These are phyloP conservation scores for Malurus elegans DNA, from an alignment of 2,113 vertebrate genomes.

Conservation along the genomic window DNA sequence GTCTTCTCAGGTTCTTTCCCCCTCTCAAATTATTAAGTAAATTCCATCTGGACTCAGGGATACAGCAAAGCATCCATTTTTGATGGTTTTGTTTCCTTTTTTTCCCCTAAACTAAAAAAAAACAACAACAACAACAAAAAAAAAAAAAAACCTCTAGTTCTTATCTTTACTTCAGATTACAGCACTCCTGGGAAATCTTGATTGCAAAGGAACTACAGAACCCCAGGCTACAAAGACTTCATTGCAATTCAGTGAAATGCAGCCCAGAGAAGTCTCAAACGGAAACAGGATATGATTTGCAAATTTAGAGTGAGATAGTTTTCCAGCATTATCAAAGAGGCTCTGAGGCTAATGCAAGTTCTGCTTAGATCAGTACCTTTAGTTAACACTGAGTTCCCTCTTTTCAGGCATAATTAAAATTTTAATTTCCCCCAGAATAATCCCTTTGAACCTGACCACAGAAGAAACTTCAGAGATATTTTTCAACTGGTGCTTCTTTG, in stretches of 20 bases:
- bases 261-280: not conserved
- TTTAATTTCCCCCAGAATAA: not conserved
- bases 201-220: not conserved
- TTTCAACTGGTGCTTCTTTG: not conserved
- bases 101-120: not conserved
- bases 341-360: not conserved
- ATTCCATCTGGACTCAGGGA: not conserved
- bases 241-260: not conserved
- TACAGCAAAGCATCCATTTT: not conserved
- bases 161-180: not conserved
- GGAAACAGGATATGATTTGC: not conserved
- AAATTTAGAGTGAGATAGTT: not conserved
- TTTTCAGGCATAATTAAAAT: constrained; percentile 23
- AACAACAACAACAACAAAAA: not conserved
- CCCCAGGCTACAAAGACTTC: not conserved
- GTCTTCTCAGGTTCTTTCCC: not conserved
- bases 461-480: not conserved
- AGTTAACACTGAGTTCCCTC: not conserved
- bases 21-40: not conserved
- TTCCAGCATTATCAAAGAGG: not conserved
- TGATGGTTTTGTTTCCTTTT: not conserved
- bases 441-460: not conserved
- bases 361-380: constrained; percentile 2
- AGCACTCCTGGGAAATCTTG: not conserved
- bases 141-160: not conserved